Evolutionary conservation across 2,113 vertebrate species (phyloP).

Genomic region (Cromileptes altivelis): DNA sequence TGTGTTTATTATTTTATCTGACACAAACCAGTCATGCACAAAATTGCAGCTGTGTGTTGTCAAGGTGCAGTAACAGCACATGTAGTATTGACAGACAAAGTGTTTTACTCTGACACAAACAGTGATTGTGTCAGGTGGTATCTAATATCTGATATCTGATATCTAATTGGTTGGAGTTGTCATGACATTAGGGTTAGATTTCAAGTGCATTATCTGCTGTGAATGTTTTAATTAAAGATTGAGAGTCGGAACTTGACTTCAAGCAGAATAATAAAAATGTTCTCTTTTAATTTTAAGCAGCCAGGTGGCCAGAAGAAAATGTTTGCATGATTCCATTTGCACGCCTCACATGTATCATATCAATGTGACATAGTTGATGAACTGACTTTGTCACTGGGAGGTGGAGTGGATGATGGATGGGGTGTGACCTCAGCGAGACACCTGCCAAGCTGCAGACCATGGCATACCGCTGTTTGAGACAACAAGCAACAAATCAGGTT

Average conservation of each 20-base stretch:
- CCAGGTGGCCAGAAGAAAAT: no score
- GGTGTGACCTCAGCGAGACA: no score
- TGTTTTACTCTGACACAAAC: background rate
- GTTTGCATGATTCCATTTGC: no score
- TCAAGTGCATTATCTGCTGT: background rate
- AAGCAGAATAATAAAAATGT: background rate
- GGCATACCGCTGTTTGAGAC: no score
- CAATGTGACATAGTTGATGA: no score
- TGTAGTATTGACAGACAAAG: background rate
- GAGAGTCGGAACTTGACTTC: background rate
- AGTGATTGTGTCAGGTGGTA: background rate
- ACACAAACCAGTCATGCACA: background rate
- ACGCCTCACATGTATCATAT: no score
- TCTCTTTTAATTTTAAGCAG: background rate
- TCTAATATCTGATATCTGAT: background rate
- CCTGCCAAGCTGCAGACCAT: no score
- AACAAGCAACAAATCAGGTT: no score
- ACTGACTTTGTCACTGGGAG: no score
- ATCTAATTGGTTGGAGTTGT: background rate
- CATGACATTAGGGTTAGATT: background rate
- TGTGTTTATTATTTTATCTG: background rate
- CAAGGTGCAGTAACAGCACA: background rate
- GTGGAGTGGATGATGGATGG: no score
- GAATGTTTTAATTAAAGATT: background rate
- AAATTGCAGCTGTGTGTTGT: constrained; percentile 1